Base-by-base conservation (phyloP, 2,797 vertebrate species). In the Cirrhinus molitorella region DNA sequence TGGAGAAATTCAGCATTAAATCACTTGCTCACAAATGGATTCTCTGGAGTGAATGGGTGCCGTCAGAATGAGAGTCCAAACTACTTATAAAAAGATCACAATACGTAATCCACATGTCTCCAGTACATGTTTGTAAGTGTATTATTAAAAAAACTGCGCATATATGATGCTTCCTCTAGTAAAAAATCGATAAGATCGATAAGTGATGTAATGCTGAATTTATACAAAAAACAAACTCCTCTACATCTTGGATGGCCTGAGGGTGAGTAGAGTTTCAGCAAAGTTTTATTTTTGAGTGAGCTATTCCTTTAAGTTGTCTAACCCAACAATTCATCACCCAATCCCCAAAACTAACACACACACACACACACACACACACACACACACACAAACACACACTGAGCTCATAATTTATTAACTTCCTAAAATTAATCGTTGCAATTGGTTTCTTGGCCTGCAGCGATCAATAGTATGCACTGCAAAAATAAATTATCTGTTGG, bases 371-470 rank as follows among this genome's bases (percentile, higher is more conserved):
- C n/a, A n/a, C n/a, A n/a, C n/a, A n/a, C n/a, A 63, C 23, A 14
- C 70, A 51, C 43, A 49, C 68, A 49, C 68, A 71, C 8, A 47
- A 17, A 49, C 1, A 7, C 40, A 71, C 40, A 25, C 68, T 28
- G 57, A 83, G 14, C 28, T 25, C 25, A 61, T 61, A 13, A 71
- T 59, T 45, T 63, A 63, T 63, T 55, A 71, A 72, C 55, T n/a
- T n/a, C 23, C 0, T 25, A 31, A 59, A 75, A 65, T 49, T 66
- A 49, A 49, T 65, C 12, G 4, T 65, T 65, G 25, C 40, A 78
- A 66, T 51, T 75, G 76, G 76, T 63, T 78, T 65, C 57, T 49
- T 49, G 65, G 57, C 76, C 59, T 65, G 59, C 76, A 65, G 76
- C 25, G 6, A 78, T 65, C 43, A 65, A 78, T 47, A 78, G 25